Conservation (phyloP, 2,797 vertebrate species). For the Ceryle rudis region DNA sequence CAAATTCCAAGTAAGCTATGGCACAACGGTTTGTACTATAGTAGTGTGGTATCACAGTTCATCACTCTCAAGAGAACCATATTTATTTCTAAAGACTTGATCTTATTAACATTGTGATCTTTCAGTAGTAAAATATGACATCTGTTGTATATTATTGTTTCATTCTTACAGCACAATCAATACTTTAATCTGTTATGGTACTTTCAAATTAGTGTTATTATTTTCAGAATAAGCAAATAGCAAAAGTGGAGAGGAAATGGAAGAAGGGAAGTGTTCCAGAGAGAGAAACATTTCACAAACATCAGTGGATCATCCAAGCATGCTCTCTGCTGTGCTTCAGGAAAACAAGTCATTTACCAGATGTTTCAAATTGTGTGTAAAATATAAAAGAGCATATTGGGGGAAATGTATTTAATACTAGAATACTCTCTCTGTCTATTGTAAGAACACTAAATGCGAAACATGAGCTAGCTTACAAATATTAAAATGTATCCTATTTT, state of each 20-base stretch:
- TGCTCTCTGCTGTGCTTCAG: constrained; percentile 34
- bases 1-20: not conserved
- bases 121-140: constrained; percentile 25
- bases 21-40: not conserved
- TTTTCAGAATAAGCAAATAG: constrained; percentile 66
- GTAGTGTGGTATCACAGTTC: not conserved
- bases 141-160: constrained; percentile 28
- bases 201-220: constrained; percentile 39
- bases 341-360: constrained; percentile 56
- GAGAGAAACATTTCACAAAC: constrained; percentile 51
- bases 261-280: constrained; percentile 19
- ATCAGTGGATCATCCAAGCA: constrained; percentile 34
- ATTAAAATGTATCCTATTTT: not conserved
- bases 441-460: not conserved
- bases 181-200: constrained; percentile 21
- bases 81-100: not conserved
- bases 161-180: constrained; percentile 20
- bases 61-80: not conserved
- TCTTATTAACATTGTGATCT: constrained; percentile 9
- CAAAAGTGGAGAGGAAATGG: constrained; percentile 2
- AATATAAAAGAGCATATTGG: constrained; percentile 14
- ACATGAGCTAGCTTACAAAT: not conserved
- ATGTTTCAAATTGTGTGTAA: constrained; percentile 57
- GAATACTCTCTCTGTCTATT: not conserved
- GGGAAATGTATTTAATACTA: constrained; percentile 35